Conservation (phyloP, 2,797 vertebrate species). For the Pseudomugil tenellus region DNA sequence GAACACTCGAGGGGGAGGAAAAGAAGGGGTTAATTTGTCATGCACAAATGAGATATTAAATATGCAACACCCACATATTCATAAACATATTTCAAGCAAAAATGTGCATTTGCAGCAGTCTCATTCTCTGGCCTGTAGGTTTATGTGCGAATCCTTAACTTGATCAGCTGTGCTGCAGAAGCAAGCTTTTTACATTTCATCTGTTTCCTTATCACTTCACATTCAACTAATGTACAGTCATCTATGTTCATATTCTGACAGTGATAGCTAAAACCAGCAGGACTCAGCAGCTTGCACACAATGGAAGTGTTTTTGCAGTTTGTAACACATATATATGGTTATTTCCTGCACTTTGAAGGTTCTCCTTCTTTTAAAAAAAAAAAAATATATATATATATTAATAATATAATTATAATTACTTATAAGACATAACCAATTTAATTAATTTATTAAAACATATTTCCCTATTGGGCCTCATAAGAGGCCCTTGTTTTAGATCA, state of each 20-base stretch:
- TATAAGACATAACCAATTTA: not conserved
- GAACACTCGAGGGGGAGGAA: slow-evolving; percentile 29
- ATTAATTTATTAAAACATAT: not conserved
- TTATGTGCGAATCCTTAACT: not conserved
- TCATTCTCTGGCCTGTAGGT: not conserved
- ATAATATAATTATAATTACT: too few relatives aligned
- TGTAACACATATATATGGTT: slow-evolving; percentile 8
- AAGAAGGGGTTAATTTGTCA: slow-evolving; percentile 68
- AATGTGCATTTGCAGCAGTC: slow-evolving; percentile 40
- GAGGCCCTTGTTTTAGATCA: not conserved
- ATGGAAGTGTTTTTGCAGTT: slow-evolving; percentile 14
- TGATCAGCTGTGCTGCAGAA: not conserved
- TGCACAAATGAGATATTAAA: slow-evolving; percentile 35
- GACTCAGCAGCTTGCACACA: not conserved
- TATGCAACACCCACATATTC: slow-evolving; percentile 51
- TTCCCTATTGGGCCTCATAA: not conserved
- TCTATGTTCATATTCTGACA: slow-evolving; percentile 1
- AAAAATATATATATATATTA: too few relatives aligned
- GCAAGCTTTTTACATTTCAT: slow-evolving; percentile 55
- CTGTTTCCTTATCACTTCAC: slow-evolving; percentile 22
- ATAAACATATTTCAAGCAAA: slow-evolving; percentile 41
- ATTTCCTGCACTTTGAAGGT: not conserved
- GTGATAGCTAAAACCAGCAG: not conserved
- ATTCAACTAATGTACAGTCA: slow-evolving; percentile 1
- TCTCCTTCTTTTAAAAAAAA: too few relatives aligned